phyloP scores from a whole-genome alignment of 1,140 invertebrate genomes.

The Galendromus occidentalis region DNA sequence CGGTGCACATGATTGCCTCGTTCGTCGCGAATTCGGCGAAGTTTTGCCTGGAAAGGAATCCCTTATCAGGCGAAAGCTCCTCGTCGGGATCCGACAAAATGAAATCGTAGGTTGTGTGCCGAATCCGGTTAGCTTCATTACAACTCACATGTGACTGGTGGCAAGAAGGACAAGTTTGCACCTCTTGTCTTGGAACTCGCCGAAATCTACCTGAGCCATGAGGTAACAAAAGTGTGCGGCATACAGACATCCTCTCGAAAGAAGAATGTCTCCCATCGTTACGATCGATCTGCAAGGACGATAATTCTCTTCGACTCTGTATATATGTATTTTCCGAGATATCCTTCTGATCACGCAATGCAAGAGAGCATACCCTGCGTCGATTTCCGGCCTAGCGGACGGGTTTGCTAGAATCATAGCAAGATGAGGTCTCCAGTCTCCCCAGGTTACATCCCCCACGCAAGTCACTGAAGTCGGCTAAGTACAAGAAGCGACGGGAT shows the following conservation, averaged over 20 bases:
- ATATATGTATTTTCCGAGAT: slow-evolving; percentile 5
- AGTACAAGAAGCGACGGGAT: neutral
- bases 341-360: slow-evolving; percentile 37
- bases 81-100: too few relatives aligned
- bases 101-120: too few relatives aligned
- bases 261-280: neutral
- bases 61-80: too few relatives aligned
- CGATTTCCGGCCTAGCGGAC: slow-evolving; percentile 51
- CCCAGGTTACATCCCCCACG: slow-evolving; percentile 67
- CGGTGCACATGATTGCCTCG: slow-evolving; percentile 73
- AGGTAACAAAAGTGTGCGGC: slow-evolving; percentile 86
- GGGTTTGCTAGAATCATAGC: slow-evolving; percentile 82
- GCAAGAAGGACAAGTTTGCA: slow-evolving; percentile 57
- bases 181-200: slow-evolving; percentile 36
- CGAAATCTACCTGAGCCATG: slow-evolving; percentile 57
- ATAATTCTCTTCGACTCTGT: neutral
- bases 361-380: slow-evolving; percentile 40
- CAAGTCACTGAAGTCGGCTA: slow-evolving; percentile 25
- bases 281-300: slow-evolving; percentile 11
- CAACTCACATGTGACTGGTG: slow-evolving; percentile 32
- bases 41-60: slow-evolving; percentile 24
- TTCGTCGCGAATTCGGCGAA: slow-evolving; percentile 46
- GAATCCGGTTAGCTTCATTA: too few relatives aligned
- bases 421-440: slow-evolving; percentile 83
- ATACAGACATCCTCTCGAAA: slow-evolving; percentile 41